phyloP scores from a whole-genome alignment of 2,113 vertebrate genomes.

The Toxostoma redivivum region DNA sequence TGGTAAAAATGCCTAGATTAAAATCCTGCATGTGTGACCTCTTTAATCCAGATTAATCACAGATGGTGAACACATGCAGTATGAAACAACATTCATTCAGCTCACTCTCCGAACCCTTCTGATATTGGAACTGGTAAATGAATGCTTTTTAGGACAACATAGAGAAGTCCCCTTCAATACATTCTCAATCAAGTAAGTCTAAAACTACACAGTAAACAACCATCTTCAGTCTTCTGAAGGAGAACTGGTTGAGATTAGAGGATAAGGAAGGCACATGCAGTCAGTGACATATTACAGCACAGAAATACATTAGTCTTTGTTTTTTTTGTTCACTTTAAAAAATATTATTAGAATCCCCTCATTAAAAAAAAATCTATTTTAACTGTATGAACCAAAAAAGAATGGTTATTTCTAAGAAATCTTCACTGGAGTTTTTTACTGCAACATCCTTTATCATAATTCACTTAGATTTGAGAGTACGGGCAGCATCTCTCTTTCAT shows the following conservation, averaged over 20 bases:
- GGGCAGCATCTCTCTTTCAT: neutral
- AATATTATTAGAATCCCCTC: neutral
- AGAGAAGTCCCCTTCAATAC: neutral
- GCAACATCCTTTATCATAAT: neutral
- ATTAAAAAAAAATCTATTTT: neutral
- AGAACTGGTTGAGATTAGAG: neutral
- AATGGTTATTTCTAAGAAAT: neutral
- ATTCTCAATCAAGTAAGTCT: neutral
- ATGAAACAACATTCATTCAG: neutral
- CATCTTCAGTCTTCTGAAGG: neutral
- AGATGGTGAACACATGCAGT: neutral
- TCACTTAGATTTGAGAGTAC: neutral
- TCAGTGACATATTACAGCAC: neutral
- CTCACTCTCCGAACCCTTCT: neutral
- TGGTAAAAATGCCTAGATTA: neutral
- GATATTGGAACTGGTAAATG: neutral
- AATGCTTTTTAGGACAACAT: neutral
- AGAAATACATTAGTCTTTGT: neutral
- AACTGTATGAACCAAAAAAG: neutral
- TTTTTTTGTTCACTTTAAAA: neutral
- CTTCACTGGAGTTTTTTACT: neutral
- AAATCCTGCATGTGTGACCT: neutral
- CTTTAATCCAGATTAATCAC: neutral
- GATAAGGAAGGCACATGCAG: neutral
- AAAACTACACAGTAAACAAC: neutral